Evolutionary conservation across 2,797 vertebrate genomes (phyloP), one percentile per base, ranked within the genome.

Genomic region (Rhyacichthys aspro): DNA sequence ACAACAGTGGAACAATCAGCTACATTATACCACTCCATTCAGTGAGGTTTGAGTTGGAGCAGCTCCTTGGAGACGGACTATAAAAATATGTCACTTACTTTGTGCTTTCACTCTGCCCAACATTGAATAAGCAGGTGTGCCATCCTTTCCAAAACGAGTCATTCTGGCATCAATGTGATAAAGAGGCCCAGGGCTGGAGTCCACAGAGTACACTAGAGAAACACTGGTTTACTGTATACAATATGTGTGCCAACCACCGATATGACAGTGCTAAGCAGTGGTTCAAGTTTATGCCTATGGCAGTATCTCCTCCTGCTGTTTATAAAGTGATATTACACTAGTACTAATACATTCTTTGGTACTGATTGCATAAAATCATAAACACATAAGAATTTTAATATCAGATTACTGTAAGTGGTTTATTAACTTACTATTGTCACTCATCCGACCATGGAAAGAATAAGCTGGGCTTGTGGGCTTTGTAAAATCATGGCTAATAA

Each of bases 101-200:
- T 84, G 81, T 34, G 38, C 32, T 81, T 84, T 93, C 14, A 72
- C 70, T 70, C 93, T 85, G 10, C 92, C 90, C 67, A 93, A 55
- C 48, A 96, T 94, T 15, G 94, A 95, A 68, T 91, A 95, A 23
- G 94, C 90, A 17, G 94, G 94, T 1, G 91, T 90, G 37, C 91
- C 91, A 38, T 89, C 91, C 11, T 86, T 90, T 53, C 95, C 94
- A 49, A 94, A 96, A 39, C 93, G 93, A 14, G 94, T 96, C 28
- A 94, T 76, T 54, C 91, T 94, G 1, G 93, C 90, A 60, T 95
- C 91, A 67, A 96, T 73, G 2, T 91, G 88, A 72, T 96, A 95
- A 50, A 71, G 81, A 11, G 95, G 95, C 3, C 95, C 95, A 0
- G 94, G 95, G 78, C 94, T 95, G 61, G 86, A 78, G 53, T 94